These are phyloP conservation scores for Rachycentron canadum DNA, from an alignment of 2,797 vertebrate species.

Conservation along the genomic window DNA sequence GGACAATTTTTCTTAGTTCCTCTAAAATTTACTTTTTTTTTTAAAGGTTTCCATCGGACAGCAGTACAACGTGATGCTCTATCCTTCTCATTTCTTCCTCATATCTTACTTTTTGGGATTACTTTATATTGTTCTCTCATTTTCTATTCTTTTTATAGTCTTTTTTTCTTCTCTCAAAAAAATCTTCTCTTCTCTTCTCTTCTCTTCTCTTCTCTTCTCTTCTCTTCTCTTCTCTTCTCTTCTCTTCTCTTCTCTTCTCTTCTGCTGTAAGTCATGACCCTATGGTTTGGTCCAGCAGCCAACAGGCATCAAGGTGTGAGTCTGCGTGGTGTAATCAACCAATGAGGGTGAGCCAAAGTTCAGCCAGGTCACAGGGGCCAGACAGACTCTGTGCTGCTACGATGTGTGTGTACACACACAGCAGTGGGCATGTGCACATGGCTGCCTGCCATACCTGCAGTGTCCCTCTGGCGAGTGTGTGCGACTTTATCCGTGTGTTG, in stretches of 20 bases:
- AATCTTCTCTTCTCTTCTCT: neutral
- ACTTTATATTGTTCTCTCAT: no score
- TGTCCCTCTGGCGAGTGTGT: constrained; percentile 67
- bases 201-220: neutral
- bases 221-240: neutral
- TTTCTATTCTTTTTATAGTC: neutral
- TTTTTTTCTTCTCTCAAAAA: neutral
- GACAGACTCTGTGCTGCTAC: constrained; percentile 23
- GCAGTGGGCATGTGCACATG: constrained; percentile 28
- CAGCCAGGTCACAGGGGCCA: constrained; percentile 66
- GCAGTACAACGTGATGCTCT: neutral
- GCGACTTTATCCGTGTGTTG: constrained; percentile 76
- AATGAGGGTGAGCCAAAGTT: constrained; percentile 76
- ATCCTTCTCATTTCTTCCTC: constrained; percentile 3
- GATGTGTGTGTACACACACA: constrained; percentile 30
- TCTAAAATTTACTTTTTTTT: neutral
- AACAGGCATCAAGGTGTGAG: constrained; percentile 68
- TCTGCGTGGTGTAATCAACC: constrained; percentile 56
- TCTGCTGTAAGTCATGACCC: constrained; percentile 53
- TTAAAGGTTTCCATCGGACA: neutral
- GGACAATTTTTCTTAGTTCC: constrained; percentile 30
- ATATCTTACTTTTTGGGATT: neutral
- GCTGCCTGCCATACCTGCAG: constrained; percentile 63
- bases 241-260: neutral
- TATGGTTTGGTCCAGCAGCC: constrained; percentile 38